These are phyloP conservation scores for Drosophila maculinotata DNA, from an alignment of 2,888 invertebrate species.

Conservation along the genomic window DNA sequence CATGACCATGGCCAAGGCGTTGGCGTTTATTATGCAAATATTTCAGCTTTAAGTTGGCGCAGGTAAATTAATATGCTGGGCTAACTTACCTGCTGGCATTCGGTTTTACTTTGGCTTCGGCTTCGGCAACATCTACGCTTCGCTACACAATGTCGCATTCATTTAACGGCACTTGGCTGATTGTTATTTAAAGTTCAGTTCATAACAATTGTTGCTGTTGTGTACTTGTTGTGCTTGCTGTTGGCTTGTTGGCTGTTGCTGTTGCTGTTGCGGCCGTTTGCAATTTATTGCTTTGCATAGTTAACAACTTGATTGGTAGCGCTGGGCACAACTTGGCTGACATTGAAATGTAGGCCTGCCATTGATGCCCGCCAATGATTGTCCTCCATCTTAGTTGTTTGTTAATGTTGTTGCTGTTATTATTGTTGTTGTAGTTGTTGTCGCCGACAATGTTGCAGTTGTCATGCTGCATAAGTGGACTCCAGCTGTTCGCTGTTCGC, in stretches of 20 bases:
- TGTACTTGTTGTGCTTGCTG: conserved; percentile 9
- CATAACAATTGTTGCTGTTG: conserved; percentile 69
- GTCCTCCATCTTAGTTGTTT: conserved; percentile 55
- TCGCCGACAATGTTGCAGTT: conserved; percentile 59
- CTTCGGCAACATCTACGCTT: conserved; percentile 9
- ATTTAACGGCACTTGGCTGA: conserved; percentile 79
- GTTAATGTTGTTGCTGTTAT: conserved; percentile 36
- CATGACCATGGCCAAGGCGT: conserved; percentile 56
- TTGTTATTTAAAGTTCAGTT: conserved; percentile 78
- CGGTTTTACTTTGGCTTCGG: conserved; percentile 36
- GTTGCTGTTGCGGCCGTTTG: conserved; percentile 30
- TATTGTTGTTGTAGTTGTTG: conserved; percentile 35
- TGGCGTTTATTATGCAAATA: conserved; percentile 79
- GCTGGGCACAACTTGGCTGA: conserved; percentile 76
- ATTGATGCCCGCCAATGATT: conserved; percentile 81
- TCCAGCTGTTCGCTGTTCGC: conserved; percentile 61
- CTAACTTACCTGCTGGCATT: conserved; percentile 41
- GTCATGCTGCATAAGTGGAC: conserved; percentile 76
- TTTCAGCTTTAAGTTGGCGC: conserved; percentile 69
- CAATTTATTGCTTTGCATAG: conserved; percentile 76
- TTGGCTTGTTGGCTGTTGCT: conserved; percentile 43
- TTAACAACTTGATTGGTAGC: conserved; percentile 78
- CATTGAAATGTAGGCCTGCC: conserved; percentile 78
- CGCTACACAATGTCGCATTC: conserved; percentile 74
- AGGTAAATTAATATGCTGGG: conserved; percentile 71